A percentile compares a stretch with the other conserved stretches of the same genome.
These are phyloP conservation scores for Enteromius unitaeniatus DNA, from an alignment of 2,797 vertebrate species.

Conservation along the genomic window DNA sequence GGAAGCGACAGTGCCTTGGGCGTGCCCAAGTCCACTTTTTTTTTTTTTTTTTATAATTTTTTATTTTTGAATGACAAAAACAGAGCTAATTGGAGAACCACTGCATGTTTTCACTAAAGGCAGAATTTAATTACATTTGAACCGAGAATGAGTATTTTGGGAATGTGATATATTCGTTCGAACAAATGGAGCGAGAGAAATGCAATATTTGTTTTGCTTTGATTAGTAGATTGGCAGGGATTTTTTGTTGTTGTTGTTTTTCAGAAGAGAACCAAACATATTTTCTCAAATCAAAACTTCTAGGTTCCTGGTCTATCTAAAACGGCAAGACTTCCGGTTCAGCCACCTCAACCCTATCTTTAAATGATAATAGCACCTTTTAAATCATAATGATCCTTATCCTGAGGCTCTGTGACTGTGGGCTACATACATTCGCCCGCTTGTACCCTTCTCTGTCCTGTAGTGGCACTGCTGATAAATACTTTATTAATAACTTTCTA, in stretches of 20 bases:
- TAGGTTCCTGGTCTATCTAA: slow-evolving; percentile 30
- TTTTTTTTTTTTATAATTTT: not conserved
- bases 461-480: slow-evolving; percentile 75
- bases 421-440: slow-evolving; percentile 49
- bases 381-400: slow-evolving; percentile 71
- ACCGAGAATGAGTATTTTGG: slow-evolving; percentile 84
- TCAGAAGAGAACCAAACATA: slow-evolving; percentile 73
- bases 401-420: slow-evolving; percentile 67
- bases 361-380: slow-evolving; percentile 56
- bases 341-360: slow-evolving; percentile 21
- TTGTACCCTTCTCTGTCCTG: slow-evolving; percentile 62
- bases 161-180: slow-evolving; percentile 82
- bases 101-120: slow-evolving; percentile 86
- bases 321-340: not conserved
- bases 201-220: slow-evolving; percentile 88
- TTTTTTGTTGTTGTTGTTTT: slow-evolving; percentile 68
- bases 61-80: slow-evolving; percentile 78
- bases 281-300: slow-evolving; percentile 51
- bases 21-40: slow-evolving; percentile 72
- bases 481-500: slow-evolving; percentile 82
- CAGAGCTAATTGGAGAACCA: slow-evolving; percentile 86
- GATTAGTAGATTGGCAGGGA: slow-evolving; percentile 80
- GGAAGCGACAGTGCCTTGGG: slow-evolving; percentile 76
- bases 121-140: slow-evolving; percentile 88
- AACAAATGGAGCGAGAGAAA: slow-evolving; percentile 86